phyloP scores from a whole-genome alignment of 2,888 invertebrate species.

The Nowickia ferox region DNA sequence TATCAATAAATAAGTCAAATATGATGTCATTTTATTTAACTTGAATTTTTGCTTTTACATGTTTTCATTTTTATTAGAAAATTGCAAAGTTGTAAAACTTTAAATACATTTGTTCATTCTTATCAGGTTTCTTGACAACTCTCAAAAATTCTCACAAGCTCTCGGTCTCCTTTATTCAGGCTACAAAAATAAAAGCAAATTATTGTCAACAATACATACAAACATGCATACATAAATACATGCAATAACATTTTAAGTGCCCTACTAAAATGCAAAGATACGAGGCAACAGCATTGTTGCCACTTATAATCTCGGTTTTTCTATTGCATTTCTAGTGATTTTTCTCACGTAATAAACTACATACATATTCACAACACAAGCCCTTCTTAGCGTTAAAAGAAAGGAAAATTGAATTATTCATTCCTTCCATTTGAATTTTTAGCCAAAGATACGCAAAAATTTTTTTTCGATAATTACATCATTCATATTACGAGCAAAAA shows the following conservation, averaged over 20 bases:
- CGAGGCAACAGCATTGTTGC: neutral
- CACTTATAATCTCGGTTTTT: neutral
- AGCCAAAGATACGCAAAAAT: too few relatives aligned
- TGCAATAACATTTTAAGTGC: slow-evolving; percentile 1
- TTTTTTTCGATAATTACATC: too few relatives aligned
- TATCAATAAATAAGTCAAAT: neutral
- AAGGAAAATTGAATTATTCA: too few relatives aligned
- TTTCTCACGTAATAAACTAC: too few relatives aligned
- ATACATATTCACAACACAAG: too few relatives aligned
- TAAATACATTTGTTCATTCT: slow-evolving; percentile 29
- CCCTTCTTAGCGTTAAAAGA: too few relatives aligned
- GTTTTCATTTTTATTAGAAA: slow-evolving; percentile 48
- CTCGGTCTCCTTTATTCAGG: neutral
- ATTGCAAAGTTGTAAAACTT: slow-evolving; percentile 49
- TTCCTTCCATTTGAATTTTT: too few relatives aligned
- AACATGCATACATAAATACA: neutral
- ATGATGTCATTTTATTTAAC: slow-evolving; percentile 43
- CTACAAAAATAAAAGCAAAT: neutral
- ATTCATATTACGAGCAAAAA: too few relatives aligned
- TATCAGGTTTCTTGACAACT: slow-evolving; percentile 34
- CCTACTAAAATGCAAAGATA: slow-evolving; percentile 7
- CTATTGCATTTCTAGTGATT: too few relatives aligned
- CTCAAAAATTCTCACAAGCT: slow-evolving; percentile 4
- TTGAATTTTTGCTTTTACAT: slow-evolving; percentile 4
- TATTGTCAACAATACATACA: slow-evolving; percentile 5